phyloP scores from a whole-genome alignment of 2,888 invertebrate species.

The Silvanus unidentatus region DNA sequence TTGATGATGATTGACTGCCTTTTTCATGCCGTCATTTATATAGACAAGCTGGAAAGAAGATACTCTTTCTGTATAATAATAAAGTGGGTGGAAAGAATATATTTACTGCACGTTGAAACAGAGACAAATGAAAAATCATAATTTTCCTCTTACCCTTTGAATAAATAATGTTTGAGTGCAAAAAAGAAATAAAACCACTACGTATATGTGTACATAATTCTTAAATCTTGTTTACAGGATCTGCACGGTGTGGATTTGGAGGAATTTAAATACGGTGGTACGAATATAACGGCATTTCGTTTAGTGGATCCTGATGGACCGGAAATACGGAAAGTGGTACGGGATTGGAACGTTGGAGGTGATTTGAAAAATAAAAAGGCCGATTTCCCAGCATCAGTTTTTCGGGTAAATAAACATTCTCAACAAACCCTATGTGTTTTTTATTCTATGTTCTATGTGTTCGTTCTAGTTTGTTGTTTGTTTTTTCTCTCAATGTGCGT shows the following conservation, averaged over 20 bases:
- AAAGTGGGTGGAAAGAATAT: too few relatives aligned
- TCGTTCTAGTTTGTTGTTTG: constrained; percentile 1
- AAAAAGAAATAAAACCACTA: too few relatives aligned
- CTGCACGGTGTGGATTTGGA: constrained; percentile 87
- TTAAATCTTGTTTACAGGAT: constrained; percentile 54
- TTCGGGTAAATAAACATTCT: constrained; percentile 22
- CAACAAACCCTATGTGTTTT: neutral
- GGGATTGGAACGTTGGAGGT: constrained; percentile 69
- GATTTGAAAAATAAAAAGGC: constrained; percentile 53
- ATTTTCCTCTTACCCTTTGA: too few relatives aligned
- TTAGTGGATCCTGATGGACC: constrained; percentile 78
- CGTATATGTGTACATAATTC: neutral
- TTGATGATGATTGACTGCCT: too few relatives aligned
- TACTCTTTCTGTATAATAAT: too few relatives aligned
- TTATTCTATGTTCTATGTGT: neutral
- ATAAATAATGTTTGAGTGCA: too few relatives aligned
- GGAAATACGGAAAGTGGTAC: constrained; percentile 71
- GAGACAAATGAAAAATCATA: too few relatives aligned
- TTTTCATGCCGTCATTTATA: too few relatives aligned
- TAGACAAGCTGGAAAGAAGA: too few relatives aligned
- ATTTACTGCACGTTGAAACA: too few relatives aligned
- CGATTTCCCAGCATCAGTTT: constrained; percentile 22
- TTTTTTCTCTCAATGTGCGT: neutral
- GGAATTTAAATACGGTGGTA: constrained; percentile 91
- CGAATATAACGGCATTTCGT: constrained; percentile 90